Percentiles rank a stretch among this genome's conserved stretches.
phyloP scores from a whole-genome alignment of 2,113 vertebrate genomes.

The Atrichornis clamosus region DNA sequence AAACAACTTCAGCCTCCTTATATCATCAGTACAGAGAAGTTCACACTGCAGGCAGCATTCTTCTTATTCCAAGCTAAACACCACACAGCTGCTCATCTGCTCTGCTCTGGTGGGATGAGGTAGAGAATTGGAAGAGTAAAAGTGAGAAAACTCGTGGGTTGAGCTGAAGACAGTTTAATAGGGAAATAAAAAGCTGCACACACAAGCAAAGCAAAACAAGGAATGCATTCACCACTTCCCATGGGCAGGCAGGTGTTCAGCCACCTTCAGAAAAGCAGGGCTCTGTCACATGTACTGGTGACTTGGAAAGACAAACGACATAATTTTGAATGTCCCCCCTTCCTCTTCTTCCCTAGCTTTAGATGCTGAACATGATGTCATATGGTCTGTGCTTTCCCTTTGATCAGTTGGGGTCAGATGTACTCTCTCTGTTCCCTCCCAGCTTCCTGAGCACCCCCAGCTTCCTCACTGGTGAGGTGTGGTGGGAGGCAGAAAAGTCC shows the following conservation, averaged over 20 bases:
- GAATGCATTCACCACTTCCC: neutral
- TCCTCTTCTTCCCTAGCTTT: neutral
- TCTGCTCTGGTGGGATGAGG: accelerated
- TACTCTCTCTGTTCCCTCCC: neutral
- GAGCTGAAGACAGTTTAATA: neutral
- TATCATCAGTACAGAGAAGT: neutral
- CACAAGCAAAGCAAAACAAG: neutral
- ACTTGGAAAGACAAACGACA: neutral
- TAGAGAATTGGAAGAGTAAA: neutral
- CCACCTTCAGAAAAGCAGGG: neutral
- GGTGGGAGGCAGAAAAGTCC: neutral
- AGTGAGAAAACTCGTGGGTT: accelerated
- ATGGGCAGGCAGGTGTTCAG: neutral
- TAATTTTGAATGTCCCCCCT: neutral
- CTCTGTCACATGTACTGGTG: neutral
- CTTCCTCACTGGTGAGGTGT: accelerated
- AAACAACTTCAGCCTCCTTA: neutral
- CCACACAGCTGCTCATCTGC: accelerated
- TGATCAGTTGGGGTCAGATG: neutral
- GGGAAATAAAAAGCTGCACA: neutral
- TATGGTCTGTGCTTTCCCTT: neutral
- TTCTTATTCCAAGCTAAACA: neutral
- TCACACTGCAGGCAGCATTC: neutral
- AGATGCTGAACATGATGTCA: neutral
- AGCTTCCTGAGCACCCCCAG: neutral